Conservation (phyloP, 2,888 invertebrate genomes). For the Chironomus tentans region DNA sequence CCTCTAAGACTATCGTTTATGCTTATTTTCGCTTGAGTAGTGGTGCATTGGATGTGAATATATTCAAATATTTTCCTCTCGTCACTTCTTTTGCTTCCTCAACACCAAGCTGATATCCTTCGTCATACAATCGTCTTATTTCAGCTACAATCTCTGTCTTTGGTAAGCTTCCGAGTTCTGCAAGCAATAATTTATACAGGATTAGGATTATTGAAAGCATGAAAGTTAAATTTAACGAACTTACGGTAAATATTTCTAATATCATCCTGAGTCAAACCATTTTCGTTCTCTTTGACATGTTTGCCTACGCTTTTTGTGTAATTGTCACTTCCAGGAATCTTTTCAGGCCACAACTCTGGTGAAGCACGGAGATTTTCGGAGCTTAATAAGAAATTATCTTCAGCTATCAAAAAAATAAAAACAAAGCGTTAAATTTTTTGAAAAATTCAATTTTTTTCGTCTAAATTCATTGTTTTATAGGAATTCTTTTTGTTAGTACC, state of each 20-base stretch:
- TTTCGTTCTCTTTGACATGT: not conserved
- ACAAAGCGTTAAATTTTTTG: not conserved
- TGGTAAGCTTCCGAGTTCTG: conserved; percentile 65
- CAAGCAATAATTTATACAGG: conserved; percentile 31
- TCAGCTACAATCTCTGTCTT: conserved; percentile 81
- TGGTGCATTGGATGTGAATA: conserved; percentile 47
- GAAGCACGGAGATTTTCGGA: conserved; percentile 87
- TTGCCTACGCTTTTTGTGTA: conserved; percentile 26
- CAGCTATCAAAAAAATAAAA: not conserved
- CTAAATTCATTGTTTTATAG: too few species aligned
- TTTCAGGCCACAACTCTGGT: conserved; percentile 93
- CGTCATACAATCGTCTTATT: conserved; percentile 87
- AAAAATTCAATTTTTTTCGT: not conserved
- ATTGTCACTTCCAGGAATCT: conserved; percentile 55
- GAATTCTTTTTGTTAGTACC: too few species aligned
- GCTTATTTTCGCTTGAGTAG: not conserved
- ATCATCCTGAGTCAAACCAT: conserved; percentile 62
- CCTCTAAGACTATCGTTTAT: too few species aligned
- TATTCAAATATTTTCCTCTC: conserved; percentile 85
- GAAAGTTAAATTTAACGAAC: conserved; percentile 35
- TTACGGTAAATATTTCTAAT: conserved; percentile 68
- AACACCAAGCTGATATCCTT: conserved; percentile 86
- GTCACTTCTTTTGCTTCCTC: conserved; percentile 97
- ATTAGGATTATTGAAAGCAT: not conserved
- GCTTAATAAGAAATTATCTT: conserved; percentile 43